Evolutionary conservation across 2,888 invertebrate species (phyloP).

Genomic region (Crioceris asparagi): DNA sequence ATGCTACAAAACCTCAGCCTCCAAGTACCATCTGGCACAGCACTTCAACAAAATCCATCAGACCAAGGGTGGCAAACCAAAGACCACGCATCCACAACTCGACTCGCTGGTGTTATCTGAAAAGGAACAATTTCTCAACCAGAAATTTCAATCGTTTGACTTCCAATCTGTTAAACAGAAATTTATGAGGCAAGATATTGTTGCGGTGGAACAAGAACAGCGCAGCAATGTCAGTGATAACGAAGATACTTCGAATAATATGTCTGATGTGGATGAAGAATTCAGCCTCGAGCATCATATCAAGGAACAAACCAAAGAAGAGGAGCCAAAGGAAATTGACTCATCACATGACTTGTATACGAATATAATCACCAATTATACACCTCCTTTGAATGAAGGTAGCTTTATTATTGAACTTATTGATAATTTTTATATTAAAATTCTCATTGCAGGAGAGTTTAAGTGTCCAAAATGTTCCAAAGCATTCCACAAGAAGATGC

Average conservation of each 20-base stretch:
- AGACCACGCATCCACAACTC: neutral
- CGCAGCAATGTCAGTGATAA: constrained; percentile 16
- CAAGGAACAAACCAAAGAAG: constrained; percentile 14
- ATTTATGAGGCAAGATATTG: constrained; percentile 31
- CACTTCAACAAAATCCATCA: constrained; percentile 46
- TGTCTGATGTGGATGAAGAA: constrained; percentile 15
- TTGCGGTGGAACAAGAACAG: constrained; percentile 20
- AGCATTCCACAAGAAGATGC: constrained; percentile 44
- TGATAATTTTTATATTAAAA: no score
- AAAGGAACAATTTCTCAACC: neutral
- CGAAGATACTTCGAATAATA: constrained; percentile 17
- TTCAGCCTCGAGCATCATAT: constrained; percentile 6
- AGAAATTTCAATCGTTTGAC: constrained; percentile 34
- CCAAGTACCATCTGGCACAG: constrained; percentile 45
- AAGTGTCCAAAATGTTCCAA: constrained; percentile 47
- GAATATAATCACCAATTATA: constrained; percentile 38
- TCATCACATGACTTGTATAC: constrained; percentile 35
- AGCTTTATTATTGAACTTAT: no score
- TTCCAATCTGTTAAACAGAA: constrained; percentile 32
- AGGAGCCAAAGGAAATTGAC: constrained; percentile 35
- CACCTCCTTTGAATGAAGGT: constrained; percentile 38
- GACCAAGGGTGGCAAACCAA: constrained; percentile 20
- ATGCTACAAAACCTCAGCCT: constrained; percentile 48
- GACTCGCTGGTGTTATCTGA: neutral
- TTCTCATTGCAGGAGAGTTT: no score